These are phyloP conservation scores for Drosophila mercatorum DNA, from an alignment of 2,888 invertebrate genomes.

Conservation along the genomic window DNA sequence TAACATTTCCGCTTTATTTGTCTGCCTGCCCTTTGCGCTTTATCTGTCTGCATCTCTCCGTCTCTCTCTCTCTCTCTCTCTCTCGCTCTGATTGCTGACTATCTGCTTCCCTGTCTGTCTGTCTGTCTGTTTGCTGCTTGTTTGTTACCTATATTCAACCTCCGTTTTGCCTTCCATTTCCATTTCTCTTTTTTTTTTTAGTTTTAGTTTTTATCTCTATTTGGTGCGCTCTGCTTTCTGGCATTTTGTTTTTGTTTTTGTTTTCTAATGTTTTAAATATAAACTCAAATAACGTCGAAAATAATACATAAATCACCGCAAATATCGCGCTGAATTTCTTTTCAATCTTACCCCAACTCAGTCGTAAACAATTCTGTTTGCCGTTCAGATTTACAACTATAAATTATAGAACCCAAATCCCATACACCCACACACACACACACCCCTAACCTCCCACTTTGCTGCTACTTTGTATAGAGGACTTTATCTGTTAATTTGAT, in stretches of 20 bases:
- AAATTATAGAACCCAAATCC: conserved; percentile 41
- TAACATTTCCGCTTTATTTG: conserved; percentile 79
- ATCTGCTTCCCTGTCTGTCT: conserved; percentile 16
- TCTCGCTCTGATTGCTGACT: conserved; percentile 9
- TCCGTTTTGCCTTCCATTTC: conserved; percentile 6
- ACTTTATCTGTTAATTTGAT: conserved; percentile 75
- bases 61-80: conserved; percentile 2
- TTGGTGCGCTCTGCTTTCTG: conserved; percentile 12
- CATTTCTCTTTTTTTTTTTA: conserved; percentile 10
- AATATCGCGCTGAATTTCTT: conserved; percentile 74
- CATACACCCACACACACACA: not conserved
- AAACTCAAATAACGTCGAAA: conserved; percentile 76
- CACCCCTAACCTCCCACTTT: not conserved
- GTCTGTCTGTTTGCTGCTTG: conserved; percentile 46
- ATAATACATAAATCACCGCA: conserved; percentile 73
- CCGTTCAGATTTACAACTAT: conserved; percentile 54
- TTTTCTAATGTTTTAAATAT: conserved; percentile 76
- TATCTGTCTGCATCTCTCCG: conserved; percentile 36
- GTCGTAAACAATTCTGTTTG: conserved; percentile 59
- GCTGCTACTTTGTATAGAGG: conserved; percentile 25
- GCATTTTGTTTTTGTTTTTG: conserved; percentile 35
- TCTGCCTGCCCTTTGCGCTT: conserved; percentile 60
- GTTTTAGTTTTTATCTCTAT: conserved; percentile 60
- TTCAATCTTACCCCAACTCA: conserved; percentile 59
- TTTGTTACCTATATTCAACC: conserved; percentile 60